Evolutionary conservation across 1,140 invertebrate genomes (phyloP).

Genomic region (Telenomus remus): DNA sequence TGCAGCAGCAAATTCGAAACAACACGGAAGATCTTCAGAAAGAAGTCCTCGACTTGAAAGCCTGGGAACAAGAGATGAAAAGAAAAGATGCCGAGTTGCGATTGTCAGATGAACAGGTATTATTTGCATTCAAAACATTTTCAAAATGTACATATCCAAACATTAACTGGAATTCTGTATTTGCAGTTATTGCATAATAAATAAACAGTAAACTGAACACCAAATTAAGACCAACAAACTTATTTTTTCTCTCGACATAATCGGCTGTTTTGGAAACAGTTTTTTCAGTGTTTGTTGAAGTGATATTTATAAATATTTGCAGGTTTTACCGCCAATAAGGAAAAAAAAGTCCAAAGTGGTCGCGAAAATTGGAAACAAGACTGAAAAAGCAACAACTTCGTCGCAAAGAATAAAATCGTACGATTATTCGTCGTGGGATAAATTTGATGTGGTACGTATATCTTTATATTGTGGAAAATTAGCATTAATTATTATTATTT

Average conservation of each 20-base stretch:
- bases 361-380: slow-evolving; percentile 46
- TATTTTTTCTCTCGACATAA: too few species aligned
- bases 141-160: background rate
- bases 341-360: slow-evolving; percentile 63
- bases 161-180: too few species aligned
- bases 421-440: slow-evolving; percentile 87
- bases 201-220: too few species aligned
- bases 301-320: background rate
- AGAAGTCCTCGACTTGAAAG: slow-evolving; percentile 85
- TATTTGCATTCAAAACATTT: background rate
- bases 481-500: too few species aligned
- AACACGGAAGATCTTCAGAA: slow-evolving; percentile 84
- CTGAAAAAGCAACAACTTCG: slow-evolving; percentile 56
- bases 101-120: slow-evolving; percentile 22
- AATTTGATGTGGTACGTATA: slow-evolving; percentile 84
- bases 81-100: slow-evolving; percentile 81
- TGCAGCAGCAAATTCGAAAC: slow-evolving; percentile 83
- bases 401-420: slow-evolving; percentile 73
- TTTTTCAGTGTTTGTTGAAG: background rate
- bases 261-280: background rate
- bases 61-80: slow-evolving; percentile 91
- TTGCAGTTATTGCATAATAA: too few species aligned
- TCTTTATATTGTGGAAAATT: too few species aligned
- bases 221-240: too few species aligned
- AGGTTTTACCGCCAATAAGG: slow-evolving; percentile 76